Evolutionary conservation across 2,113 vertebrate genomes (phyloP), one percentile per base, ranked within the genome.

Genomic region (Anarhynchus alexandrinus): DNA sequence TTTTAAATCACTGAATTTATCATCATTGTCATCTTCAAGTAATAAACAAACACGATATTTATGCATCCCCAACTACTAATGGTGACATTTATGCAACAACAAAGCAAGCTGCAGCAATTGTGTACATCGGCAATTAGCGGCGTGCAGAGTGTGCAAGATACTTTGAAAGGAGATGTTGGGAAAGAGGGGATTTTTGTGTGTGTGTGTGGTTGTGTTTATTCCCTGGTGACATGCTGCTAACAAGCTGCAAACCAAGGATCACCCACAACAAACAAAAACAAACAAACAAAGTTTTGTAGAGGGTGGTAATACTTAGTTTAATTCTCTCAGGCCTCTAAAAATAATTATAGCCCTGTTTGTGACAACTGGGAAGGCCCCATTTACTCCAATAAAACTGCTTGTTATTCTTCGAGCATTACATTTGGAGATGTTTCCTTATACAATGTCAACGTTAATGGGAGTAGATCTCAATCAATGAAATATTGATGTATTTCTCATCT

Each of bases 321-420:
- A 94, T 93, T 94, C 62, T 91, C 64, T 36, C 23, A 82, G 96
- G 96, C 93, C 96, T 97, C 97, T 95, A 96, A 86, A 97, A 96
- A 89, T 97, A 97, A 97, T 98, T 98, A 97, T 43, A 89, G 61
- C 82, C 58, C 74, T 87, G 51, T 62, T 54, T 72, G 77, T 94
- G 73, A 94, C 80, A 88, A 93, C 62, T 62, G 77, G 90, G 27
- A 88, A 94, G 72, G 70, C 78, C 26, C 54, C 78, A 74, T 81
- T 84, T 69, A 43, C 67, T 94, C 71, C 95, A 82, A 74, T 93
- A 88, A 94, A 43, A 96, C 70, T 79, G 76, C 89, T 96, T 84
- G 80, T 94, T 97, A 80, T 81, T 91, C 82, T 72, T 81, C 79
- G 85, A 76, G 94, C 87, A 92, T 55, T 92, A 94, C 96, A 94